These are phyloP conservation scores for Drosophila sproati DNA, from an alignment of 1,140 invertebrate species.

Conservation along the genomic window DNA sequence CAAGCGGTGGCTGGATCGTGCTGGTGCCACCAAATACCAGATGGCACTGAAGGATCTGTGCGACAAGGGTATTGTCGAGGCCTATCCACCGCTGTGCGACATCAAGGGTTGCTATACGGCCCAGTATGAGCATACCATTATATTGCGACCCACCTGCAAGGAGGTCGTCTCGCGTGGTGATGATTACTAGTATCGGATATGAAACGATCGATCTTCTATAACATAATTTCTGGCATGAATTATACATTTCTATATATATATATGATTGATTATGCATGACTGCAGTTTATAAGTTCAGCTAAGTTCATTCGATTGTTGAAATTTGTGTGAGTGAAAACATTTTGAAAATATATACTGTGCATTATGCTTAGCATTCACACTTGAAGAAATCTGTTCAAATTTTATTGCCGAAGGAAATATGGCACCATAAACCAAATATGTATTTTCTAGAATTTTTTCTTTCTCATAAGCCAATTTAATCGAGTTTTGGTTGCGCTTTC, in stretches of 20 bases:
- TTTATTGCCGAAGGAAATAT: too few relatives aligned
- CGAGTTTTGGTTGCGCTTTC: too few relatives aligned
- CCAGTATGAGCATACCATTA: constrained; percentile 99
- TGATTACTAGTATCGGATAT: constrained; percentile 91
- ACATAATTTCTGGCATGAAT: constrained; percentile 36
- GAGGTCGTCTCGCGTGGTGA: constrained; percentile 98
- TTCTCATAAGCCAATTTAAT: too few relatives aligned
- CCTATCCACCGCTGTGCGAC: constrained; percentile 99
- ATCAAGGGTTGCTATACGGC: constrained; percentile 99
- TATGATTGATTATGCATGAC: background rate
- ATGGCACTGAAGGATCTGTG: constrained; percentile 99
- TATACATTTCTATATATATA: constrained; percentile 37
- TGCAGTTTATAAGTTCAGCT: constrained; percentile 52
- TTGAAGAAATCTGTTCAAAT: background rate
- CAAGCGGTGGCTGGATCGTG: constrained; percentile 98
- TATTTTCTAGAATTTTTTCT: too few relatives aligned
- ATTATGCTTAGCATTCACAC: constrained; percentile 55
- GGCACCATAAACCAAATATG: too few relatives aligned
- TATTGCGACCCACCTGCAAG: constrained; percentile 98
- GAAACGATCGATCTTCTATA: constrained; percentile 14
- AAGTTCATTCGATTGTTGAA: constrained; percentile 75
- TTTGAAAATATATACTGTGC: constrained; percentile 48
- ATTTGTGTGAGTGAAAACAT: constrained; percentile 51
- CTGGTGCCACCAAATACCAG: constrained; percentile 98
- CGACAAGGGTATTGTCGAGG: constrained; percentile 97